Evolutionary conservation across 2,113 vertebrate genomes (phyloP).

Genomic region (Leucosticte australis): DNA sequence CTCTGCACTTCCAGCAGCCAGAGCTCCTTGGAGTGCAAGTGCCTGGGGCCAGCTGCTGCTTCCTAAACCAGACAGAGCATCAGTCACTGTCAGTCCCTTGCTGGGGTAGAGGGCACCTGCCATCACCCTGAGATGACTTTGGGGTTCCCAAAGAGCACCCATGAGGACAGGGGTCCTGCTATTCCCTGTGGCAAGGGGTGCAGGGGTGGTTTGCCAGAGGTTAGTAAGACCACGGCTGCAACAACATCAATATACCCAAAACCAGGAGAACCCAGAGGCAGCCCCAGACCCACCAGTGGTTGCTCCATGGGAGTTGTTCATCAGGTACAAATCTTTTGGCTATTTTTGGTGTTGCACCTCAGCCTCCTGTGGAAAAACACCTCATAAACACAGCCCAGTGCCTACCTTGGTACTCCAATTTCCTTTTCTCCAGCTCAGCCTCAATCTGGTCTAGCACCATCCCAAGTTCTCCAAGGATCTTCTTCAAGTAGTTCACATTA

Average conservation of each 20-base stretch:
- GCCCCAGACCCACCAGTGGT: no score
- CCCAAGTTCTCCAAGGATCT: conserved; percentile 92
- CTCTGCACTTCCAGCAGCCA: neutral
- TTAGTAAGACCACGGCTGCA: neutral
- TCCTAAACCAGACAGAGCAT: neutral
- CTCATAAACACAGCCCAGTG: neutral
- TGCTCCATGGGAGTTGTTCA: neutral
- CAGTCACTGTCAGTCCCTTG: neutral
- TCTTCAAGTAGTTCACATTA: conserved; percentile 95
- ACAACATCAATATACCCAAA: neutral
- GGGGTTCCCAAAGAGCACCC: neutral
- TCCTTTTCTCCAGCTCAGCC: conserved; percentile 95
- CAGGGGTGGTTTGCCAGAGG: neutral
- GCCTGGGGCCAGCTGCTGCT: neutral
- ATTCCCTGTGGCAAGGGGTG: neutral
- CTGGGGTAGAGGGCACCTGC: neutral
- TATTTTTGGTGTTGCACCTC: neutral
- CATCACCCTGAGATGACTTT: neutral
- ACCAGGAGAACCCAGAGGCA: neutral
- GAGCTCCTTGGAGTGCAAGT: fast-evolving
- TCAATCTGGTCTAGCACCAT: conserved; percentile 98
- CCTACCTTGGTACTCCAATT: conserved; percentile 94
- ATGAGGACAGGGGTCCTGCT: neutral
- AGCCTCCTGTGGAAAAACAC: fast-evolving
- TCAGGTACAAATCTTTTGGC: neutral